These are phyloP conservation scores for Pempheris klunzingeri DNA, from an alignment of 2,797 vertebrate species.

Conservation along the genomic window DNA sequence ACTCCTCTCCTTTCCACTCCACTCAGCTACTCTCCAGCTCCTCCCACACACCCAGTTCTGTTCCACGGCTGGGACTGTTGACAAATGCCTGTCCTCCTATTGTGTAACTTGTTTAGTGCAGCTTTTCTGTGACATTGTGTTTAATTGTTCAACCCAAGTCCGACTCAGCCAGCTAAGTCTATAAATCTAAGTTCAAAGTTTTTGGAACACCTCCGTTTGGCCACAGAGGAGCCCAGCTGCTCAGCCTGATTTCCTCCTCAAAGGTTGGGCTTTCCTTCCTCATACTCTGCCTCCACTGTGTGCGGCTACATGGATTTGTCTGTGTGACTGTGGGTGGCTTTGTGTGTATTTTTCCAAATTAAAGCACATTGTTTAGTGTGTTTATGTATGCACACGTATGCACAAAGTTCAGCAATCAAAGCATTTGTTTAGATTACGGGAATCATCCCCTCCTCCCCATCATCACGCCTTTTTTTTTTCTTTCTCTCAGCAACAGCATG, in stretches of 20 bases:
- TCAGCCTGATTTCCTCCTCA: slow-evolving; percentile 60
- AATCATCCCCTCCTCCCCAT: slow-evolving; percentile 64
- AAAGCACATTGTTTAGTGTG: slow-evolving; percentile 62
- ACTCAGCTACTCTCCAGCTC: slow-evolving; percentile 61
- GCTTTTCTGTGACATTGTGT: slow-evolving; percentile 52
- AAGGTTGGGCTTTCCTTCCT: slow-evolving; percentile 68
- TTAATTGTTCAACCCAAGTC: slow-evolving; percentile 55
- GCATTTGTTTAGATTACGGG: slow-evolving; percentile 75
- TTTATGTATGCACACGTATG: slow-evolving; percentile 40
- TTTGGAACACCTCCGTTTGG: slow-evolving; percentile 49
- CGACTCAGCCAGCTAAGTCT: slow-evolving; percentile 21
- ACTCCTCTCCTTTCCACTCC: slow-evolving; percentile 56
- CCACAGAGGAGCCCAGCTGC: slow-evolving; percentile 62
- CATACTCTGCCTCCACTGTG: slow-evolving; percentile 30
- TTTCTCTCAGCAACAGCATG: slow-evolving; percentile 60
- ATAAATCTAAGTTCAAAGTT: slow-evolving; percentile 75
- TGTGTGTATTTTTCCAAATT: slow-evolving; percentile 53
- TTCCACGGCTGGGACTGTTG: slow-evolving; percentile 44
- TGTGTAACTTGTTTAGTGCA: slow-evolving; percentile 56
- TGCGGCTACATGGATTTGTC: slow-evolving; percentile 23
- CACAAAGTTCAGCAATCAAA: slow-evolving; percentile 73
- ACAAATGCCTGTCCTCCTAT: slow-evolving; percentile 64
- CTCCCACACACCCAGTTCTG: slow-evolving; percentile 70
- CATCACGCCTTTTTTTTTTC: slow-evolving; percentile 65
- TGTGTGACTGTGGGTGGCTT: slow-evolving; percentile 22